Evolutionary conservation across 2,797 vertebrate genomes (phyloP).

Genomic region (Hemibagrus guttatus): DNA sequence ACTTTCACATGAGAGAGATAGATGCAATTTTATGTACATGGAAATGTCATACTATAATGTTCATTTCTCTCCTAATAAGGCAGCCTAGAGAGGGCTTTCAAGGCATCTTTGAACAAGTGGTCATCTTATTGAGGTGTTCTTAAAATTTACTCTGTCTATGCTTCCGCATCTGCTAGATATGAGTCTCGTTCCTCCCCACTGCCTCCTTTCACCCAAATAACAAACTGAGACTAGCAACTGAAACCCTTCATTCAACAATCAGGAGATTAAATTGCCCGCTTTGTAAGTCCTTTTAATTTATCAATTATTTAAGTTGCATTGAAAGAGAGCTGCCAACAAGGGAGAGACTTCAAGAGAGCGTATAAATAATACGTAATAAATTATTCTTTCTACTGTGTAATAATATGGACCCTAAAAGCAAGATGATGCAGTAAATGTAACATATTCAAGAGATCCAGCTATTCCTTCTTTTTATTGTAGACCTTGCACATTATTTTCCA

Average conservation of each 20-base stretch:
- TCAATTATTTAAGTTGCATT: constrained; percentile 72
- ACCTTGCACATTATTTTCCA: constrained; percentile 20
- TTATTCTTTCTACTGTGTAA: background rate
- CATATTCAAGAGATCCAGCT: background rate
- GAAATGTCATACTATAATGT: constrained; percentile 21
- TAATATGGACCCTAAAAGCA: constrained; percentile 4
- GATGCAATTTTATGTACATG: constrained; percentile 4
- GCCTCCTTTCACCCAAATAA: constrained; percentile 59
- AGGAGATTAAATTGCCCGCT: constrained; percentile 77
- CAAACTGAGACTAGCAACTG: constrained; percentile 64
- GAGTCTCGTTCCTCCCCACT: constrained; percentile 54
- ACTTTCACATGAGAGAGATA: background rate
- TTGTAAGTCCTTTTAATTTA: constrained; percentile 73
- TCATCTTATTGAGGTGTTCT: constrained; percentile 43
- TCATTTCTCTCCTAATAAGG: constrained; percentile 38
- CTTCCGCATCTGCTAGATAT: constrained; percentile 57
- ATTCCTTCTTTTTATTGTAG: background rate
- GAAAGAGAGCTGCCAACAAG: constrained; percentile 69
- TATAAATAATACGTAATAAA: constrained; percentile 20
- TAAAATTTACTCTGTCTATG: constrained; percentile 51
- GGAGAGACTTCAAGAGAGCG: constrained; percentile 63
- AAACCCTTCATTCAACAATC: constrained; percentile 72
- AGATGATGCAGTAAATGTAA: background rate
- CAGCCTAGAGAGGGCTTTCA: background rate
- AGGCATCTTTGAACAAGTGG: constrained; percentile 24